Conservation (phyloP, 2,888 invertebrate genomes). For the Adelognathus sp. region DNA sequence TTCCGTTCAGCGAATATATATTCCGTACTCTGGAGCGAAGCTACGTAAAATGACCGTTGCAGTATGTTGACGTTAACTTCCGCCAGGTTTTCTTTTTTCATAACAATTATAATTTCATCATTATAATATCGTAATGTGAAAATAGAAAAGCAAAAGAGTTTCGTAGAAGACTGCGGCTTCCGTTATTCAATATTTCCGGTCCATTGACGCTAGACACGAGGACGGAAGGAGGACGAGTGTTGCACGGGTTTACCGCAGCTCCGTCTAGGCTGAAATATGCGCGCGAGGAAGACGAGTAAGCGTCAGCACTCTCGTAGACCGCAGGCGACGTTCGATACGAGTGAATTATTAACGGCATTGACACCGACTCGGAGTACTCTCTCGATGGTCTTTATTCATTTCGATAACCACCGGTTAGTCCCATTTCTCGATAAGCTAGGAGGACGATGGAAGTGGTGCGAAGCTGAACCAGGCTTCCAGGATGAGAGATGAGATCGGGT, state of each 20-base stretch:
- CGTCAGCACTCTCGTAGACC: conserved; percentile 11
- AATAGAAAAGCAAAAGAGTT: neutral
- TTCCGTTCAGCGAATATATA: no score
- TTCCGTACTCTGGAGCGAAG: no score
- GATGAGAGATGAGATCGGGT: neutral
- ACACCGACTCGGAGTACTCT: neutral
- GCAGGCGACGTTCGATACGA: conserved; percentile 15
- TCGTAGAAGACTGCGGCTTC: neutral
- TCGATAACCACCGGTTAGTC: conserved; percentile 16
- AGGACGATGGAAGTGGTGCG: neutral
- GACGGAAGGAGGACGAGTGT: neutral
- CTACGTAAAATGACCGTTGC: no score
- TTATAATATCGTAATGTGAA: neutral
- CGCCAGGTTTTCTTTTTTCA: neutral
- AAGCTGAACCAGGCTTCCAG: neutral
- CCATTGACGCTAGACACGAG: neutral
- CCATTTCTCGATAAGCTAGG: neutral
- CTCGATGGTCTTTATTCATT: conserved; percentile 4
- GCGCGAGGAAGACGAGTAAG: neutral
- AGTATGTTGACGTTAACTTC: no score
- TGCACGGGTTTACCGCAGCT: conserved; percentile 5
- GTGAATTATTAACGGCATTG: conserved; percentile 6
- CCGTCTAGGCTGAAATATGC: neutral
- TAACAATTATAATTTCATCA: neutral
- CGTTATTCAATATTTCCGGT: neutral